A percentile compares a stretch with the other conserved stretches of the same genome.
Evolutionary conservation across 1,140 invertebrate species (phyloP).

Genomic region (Scaptomyza graminum): DNA sequence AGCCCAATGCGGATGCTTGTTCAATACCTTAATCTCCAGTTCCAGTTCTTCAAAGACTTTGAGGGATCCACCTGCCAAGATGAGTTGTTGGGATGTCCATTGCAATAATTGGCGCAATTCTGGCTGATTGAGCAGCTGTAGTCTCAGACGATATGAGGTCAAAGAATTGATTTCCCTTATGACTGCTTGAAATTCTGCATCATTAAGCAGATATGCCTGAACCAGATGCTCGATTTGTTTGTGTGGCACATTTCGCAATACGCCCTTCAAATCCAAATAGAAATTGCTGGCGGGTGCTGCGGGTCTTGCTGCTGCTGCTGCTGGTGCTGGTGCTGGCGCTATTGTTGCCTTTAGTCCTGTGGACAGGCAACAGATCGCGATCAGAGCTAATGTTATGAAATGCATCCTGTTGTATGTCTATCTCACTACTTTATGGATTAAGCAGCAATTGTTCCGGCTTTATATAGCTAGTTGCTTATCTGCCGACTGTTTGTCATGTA

Average conservation of each 20-base stretch:
- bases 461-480: constrained; percentile 33
- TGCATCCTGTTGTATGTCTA: constrained; percentile 29
- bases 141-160: constrained; percentile 43
- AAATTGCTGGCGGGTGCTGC: constrained; percentile 45
- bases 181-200: constrained; percentile 63
- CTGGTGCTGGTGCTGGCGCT: background rate
- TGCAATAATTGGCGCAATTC: constrained; percentile 57
- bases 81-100: constrained; percentile 65
- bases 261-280: constrained; percentile 52
- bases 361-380: constrained; percentile 39
- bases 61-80: constrained; percentile 51
- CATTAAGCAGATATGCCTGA: constrained; percentile 67
- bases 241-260: constrained; percentile 51
- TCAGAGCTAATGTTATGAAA: constrained; percentile 16
- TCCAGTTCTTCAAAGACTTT: constrained; percentile 68
- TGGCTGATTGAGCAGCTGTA: constrained; percentile 58
- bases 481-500: background rate
- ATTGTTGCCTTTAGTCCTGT: background rate
- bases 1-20: constrained; percentile 68
- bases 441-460: background rate
- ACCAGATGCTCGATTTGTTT: constrained; percentile 58
- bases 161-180: constrained; percentile 64
- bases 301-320: constrained; percentile 11
- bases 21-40: constrained; percentile 67
- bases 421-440: constrained; percentile 5